These are phyloP conservation scores for Bombus pyrosoma DNA, from an alignment of 1,140 invertebrate genomes.

Conservation along the genomic window DNA sequence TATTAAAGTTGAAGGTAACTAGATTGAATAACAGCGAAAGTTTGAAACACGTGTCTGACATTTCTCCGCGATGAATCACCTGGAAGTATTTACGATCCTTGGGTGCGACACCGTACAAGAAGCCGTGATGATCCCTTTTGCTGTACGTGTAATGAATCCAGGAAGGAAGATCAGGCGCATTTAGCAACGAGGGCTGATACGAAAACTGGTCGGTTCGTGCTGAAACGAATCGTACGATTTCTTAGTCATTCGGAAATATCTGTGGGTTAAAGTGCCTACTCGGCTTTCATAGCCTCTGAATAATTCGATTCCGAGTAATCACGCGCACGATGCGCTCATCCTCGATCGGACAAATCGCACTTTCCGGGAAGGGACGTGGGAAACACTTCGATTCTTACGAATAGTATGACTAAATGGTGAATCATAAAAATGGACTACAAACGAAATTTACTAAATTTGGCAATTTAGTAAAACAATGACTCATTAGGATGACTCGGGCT, in stretches of 20 bases:
- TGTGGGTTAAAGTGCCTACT: background rate
- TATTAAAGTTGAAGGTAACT: background rate
- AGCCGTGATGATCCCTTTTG: conserved; percentile 87
- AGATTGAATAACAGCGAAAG: background rate
- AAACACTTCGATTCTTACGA: background rate
- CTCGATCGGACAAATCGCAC: background rate
- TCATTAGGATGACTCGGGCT: no score
- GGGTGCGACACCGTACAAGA: conserved; percentile 91
- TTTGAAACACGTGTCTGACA: background rate
- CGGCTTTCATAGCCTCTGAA: background rate
- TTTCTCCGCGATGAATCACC: conserved; percentile 68
- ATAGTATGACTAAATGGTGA: no score
- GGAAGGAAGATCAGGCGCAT: conserved; percentile 90
- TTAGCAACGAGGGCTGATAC: conserved; percentile 86
- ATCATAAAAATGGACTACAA: no score
- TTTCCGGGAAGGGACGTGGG: no score
- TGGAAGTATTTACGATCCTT: conserved; percentile 83
- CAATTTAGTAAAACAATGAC: no score
- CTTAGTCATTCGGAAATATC: conserved; percentile 2
- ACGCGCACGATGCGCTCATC: background rate
- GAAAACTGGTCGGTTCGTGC: conserved; percentile 82
- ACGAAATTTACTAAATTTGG: no score
- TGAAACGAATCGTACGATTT: conserved; percentile 35
- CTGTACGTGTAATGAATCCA: conserved; percentile 94
- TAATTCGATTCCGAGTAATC: conserved; percentile 27